Evolutionary conservation across 1,140 invertebrate genomes (phyloP).

Genomic region (Aphidius ervi): DNA sequence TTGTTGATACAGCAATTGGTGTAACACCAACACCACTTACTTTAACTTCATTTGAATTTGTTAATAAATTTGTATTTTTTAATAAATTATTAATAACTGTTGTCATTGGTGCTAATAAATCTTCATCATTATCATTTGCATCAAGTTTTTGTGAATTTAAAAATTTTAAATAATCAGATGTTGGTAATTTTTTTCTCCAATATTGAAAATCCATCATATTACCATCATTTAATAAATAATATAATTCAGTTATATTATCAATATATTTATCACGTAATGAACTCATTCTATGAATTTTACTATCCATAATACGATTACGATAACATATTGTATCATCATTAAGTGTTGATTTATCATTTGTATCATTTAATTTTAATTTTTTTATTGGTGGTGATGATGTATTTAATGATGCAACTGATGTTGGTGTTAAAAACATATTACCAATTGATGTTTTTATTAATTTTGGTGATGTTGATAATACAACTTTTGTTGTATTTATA

Average conservation of each 20-base stretch:
- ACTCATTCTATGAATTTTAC: constrained; percentile 49
- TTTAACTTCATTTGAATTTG: constrained; percentile 58
- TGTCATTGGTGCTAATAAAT: constrained; percentile 44
- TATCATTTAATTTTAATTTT: constrained; percentile 45
- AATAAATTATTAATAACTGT: constrained; percentile 12
- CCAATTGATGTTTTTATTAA: constrained; percentile 43
- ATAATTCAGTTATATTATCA: constrained; percentile 78
- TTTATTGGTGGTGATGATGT: constrained; percentile 42
- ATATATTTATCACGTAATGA: constrained; percentile 61
- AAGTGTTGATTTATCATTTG: constrained; percentile 33
- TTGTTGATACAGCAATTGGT: constrained; percentile 60
- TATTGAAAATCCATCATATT: constrained; percentile 82
- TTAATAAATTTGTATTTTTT: constrained; percentile 27
- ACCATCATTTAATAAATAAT: constrained; percentile 78
- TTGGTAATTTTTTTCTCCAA: constrained; percentile 75
- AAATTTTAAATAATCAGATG: constrained; percentile 68
- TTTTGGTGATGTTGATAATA: constrained; percentile 47
- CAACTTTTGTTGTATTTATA: constrained; percentile 45
- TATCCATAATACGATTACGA: constrained; percentile 49
- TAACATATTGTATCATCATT: constrained; percentile 39
- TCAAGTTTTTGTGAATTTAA: constrained; percentile 72
- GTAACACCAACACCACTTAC: constrained; percentile 60
- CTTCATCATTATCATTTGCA: constrained; percentile 59
- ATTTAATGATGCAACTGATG: constrained; percentile 24
- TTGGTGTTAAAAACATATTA: constrained; percentile 44